Evolutionary conservation across 2,888 invertebrate genomes (phyloP).

Genomic region (Sinotaia quadrata): DNA sequence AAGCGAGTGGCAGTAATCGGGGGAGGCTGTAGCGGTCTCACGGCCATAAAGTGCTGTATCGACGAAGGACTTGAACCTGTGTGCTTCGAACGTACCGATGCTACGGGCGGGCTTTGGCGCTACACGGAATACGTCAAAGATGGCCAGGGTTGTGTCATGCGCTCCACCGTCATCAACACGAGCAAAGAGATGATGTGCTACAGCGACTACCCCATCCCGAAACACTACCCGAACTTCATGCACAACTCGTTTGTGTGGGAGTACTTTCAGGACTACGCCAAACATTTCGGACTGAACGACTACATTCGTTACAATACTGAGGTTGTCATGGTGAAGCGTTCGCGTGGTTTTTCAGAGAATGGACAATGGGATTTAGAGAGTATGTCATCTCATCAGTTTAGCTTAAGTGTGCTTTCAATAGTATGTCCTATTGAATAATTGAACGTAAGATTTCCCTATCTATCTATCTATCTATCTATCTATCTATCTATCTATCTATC

Average conservation of each 20-base stretch:
- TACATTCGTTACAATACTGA: conserved; percentile 64
- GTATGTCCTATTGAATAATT: too few relatives aligned
- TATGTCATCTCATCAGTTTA: neutral
- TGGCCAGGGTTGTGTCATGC: conserved; percentile 64
- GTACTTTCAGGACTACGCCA: conserved; percentile 69
- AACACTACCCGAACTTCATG: conserved; percentile 69
- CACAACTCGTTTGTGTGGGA: conserved; percentile 61
- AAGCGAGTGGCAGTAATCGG: conserved; percentile 59
- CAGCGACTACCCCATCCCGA: conserved; percentile 71
- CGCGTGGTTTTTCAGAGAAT: conserved; percentile 48
- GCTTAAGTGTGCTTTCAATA: too few relatives aligned
- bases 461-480: conserved; percentile 3
- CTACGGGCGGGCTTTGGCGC: conserved; percentile 67
- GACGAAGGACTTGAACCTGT: conserved; percentile 61
- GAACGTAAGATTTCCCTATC: too few relatives aligned
- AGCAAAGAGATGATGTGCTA: conserved; percentile 69
- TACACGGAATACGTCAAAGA: conserved; percentile 52
- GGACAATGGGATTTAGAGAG: conserved; percentile 61
- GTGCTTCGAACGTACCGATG: conserved; percentile 62
- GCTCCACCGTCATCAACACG: conserved; percentile 67
- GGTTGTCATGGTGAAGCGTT: conserved; percentile 44
- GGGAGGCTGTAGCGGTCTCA: conserved; percentile 60
- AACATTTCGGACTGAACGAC: conserved; percentile 59
- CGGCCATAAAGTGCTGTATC: conserved; percentile 63
- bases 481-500: neutral